Evolutionary conservation across 1,140 invertebrate genomes (phyloP).

Genomic region (Spodoptera frugiperda): DNA sequence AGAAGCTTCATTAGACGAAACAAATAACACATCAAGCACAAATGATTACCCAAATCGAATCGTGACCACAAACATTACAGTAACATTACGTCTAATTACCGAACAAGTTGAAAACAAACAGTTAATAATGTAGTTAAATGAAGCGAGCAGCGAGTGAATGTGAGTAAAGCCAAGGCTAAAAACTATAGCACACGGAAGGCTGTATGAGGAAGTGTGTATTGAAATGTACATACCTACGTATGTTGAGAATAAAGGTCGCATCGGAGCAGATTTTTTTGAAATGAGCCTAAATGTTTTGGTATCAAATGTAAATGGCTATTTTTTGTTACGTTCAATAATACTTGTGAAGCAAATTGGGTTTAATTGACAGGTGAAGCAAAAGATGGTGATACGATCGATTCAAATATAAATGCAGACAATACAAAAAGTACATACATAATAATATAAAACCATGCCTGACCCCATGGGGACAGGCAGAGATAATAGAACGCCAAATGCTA

Average conservation of each 20-base stretch:
- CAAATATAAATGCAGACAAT: too few relatives aligned
- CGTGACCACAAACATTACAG: conserved; percentile 11
- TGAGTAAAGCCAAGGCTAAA: conserved; percentile 24
- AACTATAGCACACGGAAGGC: conserved; percentile 38
- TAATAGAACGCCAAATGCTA: too few relatives aligned
- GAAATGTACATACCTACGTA: conserved; percentile 10
- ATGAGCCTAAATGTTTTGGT: neutral
- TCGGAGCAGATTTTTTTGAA: neutral
- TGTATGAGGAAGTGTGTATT: conserved; percentile 17
- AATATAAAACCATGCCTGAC: too few relatives aligned
- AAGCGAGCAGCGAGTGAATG: conserved; percentile 43
- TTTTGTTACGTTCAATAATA: too few relatives aligned
- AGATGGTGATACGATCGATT: too few relatives aligned
- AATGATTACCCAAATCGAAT: neutral
- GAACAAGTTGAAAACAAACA: conserved; percentile 19
- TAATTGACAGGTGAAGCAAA: too few relatives aligned
- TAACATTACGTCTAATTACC: conserved; percentile 32
- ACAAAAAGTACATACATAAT: too few relatives aligned
- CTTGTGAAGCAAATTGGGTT: too few relatives aligned
- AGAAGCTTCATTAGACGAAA: neutral
- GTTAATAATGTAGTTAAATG: conserved; percentile 24
- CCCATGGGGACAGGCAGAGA: too few relatives aligned
- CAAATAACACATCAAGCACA: neutral
- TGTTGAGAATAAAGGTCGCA: conserved; percentile 12
- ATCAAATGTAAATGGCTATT: too few relatives aligned